Conservation (phyloP, 2,888 invertebrate genomes). For the Rhagonycha lutea region DNA sequence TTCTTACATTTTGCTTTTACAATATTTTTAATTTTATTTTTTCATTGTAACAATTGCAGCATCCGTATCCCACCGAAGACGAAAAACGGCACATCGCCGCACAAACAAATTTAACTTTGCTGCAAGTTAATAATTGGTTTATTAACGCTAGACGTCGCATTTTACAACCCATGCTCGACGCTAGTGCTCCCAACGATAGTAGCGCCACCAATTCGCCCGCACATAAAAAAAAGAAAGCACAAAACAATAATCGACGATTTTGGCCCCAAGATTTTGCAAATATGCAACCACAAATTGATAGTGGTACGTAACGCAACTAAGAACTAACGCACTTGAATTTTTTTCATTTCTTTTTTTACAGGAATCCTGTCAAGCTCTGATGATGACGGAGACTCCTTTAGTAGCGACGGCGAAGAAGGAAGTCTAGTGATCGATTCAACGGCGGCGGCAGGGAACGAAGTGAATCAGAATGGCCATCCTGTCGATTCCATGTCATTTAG, state of each 20-base stretch:
- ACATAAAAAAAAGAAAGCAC: constrained; percentile 62
- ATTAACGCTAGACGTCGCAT: constrained; percentile 91
- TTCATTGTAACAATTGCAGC: constrained; percentile 60
- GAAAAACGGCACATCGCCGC: constrained; percentile 89
- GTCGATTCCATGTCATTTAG: constrained; percentile 43
- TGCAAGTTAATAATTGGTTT: constrained; percentile 93
- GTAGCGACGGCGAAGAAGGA: constrained; percentile 60
- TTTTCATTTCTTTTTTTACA: constrained; percentile 43
- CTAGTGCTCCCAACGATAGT: constrained; percentile 56
- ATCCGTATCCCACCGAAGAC: constrained; percentile 94
- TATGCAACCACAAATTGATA: constrained; percentile 64
- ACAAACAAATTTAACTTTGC: constrained; percentile 84
- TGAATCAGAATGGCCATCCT: constrained; percentile 49
- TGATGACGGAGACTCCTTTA: constrained; percentile 64
- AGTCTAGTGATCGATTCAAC: constrained; percentile 58
- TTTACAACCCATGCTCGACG: constrained; percentile 90
- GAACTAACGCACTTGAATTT: background rate
- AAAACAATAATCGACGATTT: constrained; percentile 68
- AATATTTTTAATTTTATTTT: background rate
- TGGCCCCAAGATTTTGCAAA: constrained; percentile 74
- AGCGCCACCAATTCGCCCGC: constrained; percentile 40
- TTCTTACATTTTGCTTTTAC: constrained; percentile 24
- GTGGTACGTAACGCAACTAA: constrained; percentile 52
- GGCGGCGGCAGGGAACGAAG: constrained; percentile 47
- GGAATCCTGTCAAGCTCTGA: constrained; percentile 67